Evolutionary conservation across 2,797 vertebrate genomes (phyloP), one percentile per base, ranked within the genome.

Genomic region (Harpagifer antarcticus): DNA sequence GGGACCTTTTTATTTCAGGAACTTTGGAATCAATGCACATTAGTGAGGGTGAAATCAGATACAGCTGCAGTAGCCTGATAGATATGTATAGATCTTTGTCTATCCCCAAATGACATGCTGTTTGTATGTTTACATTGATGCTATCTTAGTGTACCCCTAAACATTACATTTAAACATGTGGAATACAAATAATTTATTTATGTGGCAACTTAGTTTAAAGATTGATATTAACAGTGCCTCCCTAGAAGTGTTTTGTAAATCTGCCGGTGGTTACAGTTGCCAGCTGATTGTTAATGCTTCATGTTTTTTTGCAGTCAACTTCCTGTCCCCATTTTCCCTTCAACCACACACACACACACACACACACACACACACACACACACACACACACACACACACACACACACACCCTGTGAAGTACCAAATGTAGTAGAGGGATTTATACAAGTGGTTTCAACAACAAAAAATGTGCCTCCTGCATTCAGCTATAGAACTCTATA

Each of bases 281-380:
- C 72, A 76, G 33, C 72, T 57, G 42, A 56, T 62, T 79, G 52
- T 72, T 20, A 5, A 81, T 70, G 54, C 83, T 50, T 47, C 33
- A 27, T 54, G 61, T 64, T 40, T 65, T 69, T 67, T 66, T 55
- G 44, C 45, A 9, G 0, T 45, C 23, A 43, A 37, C 63, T 67
- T 80, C 57, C 74, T 77, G 48, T 53, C 53, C 5, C 7, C 13
- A 65, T 44, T 40, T 40, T 52, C 6, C 49, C 4, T 2, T 8
- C 23, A 19, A 45, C 12, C 45, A 42, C 8, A 54, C 7, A 16
- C 15, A 70, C 45, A 31, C 42, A n/a, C n/a, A n/a, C n/a, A n/a
- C n/a, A n/a, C n/a, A n/a, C n/a, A n/a, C n/a, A n/a, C n/a, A n/a
- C n/a, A n/a, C n/a, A n/a, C n/a, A n/a, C n/a, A n/a, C 45, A 42